A percentile compares a stretch with the other conserved stretches of the same genome.
These are phyloP conservation scores for Falco cherrug DNA, from an alignment of 2,797 vertebrate genomes.

Conservation along the genomic window DNA sequence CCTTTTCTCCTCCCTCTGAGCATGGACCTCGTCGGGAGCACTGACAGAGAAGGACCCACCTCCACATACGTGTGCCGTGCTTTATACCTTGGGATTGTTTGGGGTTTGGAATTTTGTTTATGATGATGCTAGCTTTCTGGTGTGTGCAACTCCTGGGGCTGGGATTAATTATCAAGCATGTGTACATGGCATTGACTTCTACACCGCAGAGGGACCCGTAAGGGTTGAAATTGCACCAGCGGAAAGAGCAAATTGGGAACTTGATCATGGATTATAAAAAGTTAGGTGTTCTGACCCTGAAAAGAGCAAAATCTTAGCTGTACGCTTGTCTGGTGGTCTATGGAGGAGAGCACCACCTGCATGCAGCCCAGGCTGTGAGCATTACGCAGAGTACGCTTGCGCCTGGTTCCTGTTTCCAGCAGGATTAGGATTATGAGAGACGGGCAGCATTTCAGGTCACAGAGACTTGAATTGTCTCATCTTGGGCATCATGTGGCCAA, in stretches of 20 bases:
- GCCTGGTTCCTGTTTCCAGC: background rate
- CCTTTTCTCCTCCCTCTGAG: background rate
- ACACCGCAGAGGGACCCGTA: accelerated
- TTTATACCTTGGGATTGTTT: no score
- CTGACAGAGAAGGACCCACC: background rate
- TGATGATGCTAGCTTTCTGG: background rate
- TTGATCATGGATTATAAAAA: accelerated
- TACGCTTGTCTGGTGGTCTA: accelerated
- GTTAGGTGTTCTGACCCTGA: accelerated
- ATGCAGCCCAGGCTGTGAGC: accelerated
- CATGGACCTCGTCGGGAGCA: background rate
- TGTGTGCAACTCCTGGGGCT: background rate
- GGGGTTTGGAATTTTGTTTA: no score
- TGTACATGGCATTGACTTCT: accelerated
- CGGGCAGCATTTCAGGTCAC: background rate
- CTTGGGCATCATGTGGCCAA: background rate
- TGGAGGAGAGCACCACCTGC: background rate
- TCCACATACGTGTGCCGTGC: accelerated
- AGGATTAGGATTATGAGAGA: background rate
- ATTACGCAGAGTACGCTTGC: accelerated
- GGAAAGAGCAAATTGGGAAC: background rate
- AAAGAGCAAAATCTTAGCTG: accelerated
- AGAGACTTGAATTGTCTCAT: background rate
- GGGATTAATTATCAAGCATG: accelerated
- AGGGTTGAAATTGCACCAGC: no score